These are phyloP conservation scores for Volucella zonaria DNA, from an alignment of 2,888 invertebrate species.

Conservation along the genomic window DNA sequence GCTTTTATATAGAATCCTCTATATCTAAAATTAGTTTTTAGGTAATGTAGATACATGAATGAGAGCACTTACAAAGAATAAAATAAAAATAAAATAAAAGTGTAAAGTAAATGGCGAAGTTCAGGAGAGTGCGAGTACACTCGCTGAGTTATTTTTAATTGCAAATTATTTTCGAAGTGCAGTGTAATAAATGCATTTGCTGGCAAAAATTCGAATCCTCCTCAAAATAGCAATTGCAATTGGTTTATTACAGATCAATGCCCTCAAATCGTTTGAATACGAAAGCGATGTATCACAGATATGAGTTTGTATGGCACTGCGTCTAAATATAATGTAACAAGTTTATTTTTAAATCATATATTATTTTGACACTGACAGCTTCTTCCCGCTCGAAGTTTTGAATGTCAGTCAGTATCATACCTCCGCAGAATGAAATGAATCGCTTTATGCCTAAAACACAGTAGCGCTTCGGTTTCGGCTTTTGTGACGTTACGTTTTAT, in stretches of 20 bases:
- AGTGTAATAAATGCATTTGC: not conserved
- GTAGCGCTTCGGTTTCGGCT: no score
- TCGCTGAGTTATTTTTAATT: constrained; percentile 27
- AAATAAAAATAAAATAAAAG: not conserved
- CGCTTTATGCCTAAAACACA: no score
- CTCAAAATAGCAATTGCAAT: constrained; percentile 21
- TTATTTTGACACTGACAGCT: no score
- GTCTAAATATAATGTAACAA: no score
- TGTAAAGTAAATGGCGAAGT: constrained; percentile 21
- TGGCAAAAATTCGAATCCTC: constrained; percentile 5
- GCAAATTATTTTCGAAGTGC: constrained; percentile 19
- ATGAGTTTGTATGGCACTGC: no score
- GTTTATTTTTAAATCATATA: no score
- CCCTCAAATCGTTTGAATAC: constrained; percentile 11
- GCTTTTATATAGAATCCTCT: no score
- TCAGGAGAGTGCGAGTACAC: not conserved
- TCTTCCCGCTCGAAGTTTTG: no score
- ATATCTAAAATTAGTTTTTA: not conserved
- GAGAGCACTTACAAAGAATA: not conserved
- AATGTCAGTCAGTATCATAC: no score
- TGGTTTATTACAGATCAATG: constrained; percentile 24
- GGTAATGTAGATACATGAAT: not conserved
- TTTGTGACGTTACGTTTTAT: no score
- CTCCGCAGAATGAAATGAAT: no score
- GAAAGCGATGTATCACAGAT: no score